Percentiles rank a stretch among this genome's conserved stretches.
Conservation (phyloP, 2,888 invertebrate species). For the Xiphydria camelus region DNA sequence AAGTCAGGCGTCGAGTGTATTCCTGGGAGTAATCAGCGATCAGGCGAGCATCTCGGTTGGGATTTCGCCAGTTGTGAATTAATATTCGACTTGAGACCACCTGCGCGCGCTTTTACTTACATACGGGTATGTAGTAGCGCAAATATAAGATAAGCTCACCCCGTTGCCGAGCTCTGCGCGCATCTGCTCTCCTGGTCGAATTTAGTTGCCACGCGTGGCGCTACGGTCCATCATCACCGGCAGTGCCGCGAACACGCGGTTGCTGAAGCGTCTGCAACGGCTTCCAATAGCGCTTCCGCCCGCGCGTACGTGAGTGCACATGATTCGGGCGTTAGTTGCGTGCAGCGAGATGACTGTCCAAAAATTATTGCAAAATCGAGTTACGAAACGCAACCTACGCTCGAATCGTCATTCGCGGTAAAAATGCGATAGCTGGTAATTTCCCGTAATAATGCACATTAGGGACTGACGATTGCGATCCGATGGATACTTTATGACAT, state of each 20-base stretch:
- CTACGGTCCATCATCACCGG: slow-evolving; percentile 18
- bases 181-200: slow-evolving; percentile 25
- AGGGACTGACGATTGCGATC: slow-evolving; percentile 9
- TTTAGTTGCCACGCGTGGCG: slow-evolving; percentile 30
- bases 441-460: slow-evolving; percentile 18
- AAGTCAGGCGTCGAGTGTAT: slow-evolving; percentile 24
- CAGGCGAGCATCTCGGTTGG: slow-evolving; percentile 19
- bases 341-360: slow-evolving; percentile 11
- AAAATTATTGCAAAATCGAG: slow-evolving; percentile 2
- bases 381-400: slow-evolving; percentile 20
- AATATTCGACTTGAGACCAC: neutral
- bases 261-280: no score
- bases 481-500: neutral
- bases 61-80: neutral
- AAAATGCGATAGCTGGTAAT: slow-evolving; percentile 18
- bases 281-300: no score
- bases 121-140: neutral
- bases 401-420: slow-evolving; percentile 11
- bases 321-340: no score
- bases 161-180: slow-evolving; percentile 12
- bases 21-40: slow-evolving; percentile 30
- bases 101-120: no score
- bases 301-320: no score
- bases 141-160: neutral
- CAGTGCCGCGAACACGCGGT: no score